Evolutionary conservation across 92 coral and sea anemone species (phyloP), one percentile per base, ranked within the genome.

Genomic region (Umimayanthus kanabou): DNA sequence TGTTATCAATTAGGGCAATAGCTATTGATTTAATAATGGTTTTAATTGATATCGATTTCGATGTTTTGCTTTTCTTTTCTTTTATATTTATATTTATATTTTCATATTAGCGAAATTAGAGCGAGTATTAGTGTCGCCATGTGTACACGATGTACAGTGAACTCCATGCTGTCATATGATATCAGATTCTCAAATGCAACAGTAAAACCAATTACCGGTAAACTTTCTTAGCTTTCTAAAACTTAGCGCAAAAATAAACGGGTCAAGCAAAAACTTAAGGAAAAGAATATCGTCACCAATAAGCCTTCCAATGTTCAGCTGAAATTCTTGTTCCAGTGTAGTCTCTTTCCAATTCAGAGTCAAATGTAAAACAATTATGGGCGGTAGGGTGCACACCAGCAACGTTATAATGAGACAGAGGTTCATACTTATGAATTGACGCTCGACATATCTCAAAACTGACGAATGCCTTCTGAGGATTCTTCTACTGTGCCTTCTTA

Each of bases 201-300:
- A 77, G 9, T 77, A 47, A 22, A 53, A 2, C 61, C 65, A 47
- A 26, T 77, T 30, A 22, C 33, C 15, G 5, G 65, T 45, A 77
- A 77, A 47, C 61, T 39, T 45, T 47, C 33, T 23, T 15, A 85
- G 70, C 74, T 79, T 89, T 53, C 76, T 55, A 13, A 85, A 69
- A 79, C 87, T 89, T 57, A 81, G 72, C 15, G 86, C 58, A 57
- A 89, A 89, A 37, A 89, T 79, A 20, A 89, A 77, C 4, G 89
- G 89, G 66, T 89, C 92, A 66, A 89, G 72, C 4, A 43, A 49
- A 70, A 89, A 89, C 65, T 89, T 89, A 39, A 79, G 43, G 33
- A 89, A 85, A 16, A 89, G 87, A 79, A 89, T 85, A 74, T 85
- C 85, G 23, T 85, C 85, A n/a, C 86, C 85, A 57, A 85, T 85